Conservation (phyloP, 2,888 invertebrate species). For the Euspilapteryx auroguttella region DNA sequence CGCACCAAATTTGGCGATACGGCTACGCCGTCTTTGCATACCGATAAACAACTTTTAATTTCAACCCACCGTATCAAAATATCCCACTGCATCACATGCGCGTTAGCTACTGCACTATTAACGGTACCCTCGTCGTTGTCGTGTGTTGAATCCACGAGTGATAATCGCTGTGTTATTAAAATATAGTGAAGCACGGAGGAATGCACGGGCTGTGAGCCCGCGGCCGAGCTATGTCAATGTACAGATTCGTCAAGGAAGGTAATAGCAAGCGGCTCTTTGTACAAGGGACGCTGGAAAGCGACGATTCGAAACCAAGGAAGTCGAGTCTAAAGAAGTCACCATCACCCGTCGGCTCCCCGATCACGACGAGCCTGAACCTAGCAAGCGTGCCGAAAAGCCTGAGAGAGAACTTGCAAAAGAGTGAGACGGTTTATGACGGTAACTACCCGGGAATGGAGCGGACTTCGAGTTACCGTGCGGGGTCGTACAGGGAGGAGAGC, state of each 20-base stretch:
- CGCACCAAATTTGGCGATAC: conserved; percentile 25
- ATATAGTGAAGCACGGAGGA: conserved; percentile 23
- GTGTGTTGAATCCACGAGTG: conserved; percentile 35
- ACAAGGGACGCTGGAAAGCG: conserved; percentile 70
- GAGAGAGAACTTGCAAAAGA: conserved; percentile 53
- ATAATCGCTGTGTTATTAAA: conserved; percentile 14
- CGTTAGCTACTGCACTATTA: conserved; percentile 3
- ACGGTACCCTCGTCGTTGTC: too few relatives aligned
- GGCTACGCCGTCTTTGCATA: conserved; percentile 18
- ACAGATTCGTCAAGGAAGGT: conserved; percentile 76
- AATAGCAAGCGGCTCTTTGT: conserved; percentile 72
- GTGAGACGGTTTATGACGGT: conserved; percentile 50
- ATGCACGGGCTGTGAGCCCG: conserved; percentile 34
- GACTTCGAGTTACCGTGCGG: conserved; percentile 35
- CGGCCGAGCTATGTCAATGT: conserved; percentile 64
- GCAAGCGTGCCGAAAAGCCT: conserved; percentile 58
- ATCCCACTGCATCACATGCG: too few relatives aligned
- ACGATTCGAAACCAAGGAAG: conserved; percentile 54
- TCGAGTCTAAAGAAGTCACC: conserved; percentile 54
- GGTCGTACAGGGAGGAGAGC: conserved; percentile 40
- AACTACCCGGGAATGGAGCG: conserved; percentile 48
- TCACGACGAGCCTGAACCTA: conserved; percentile 63
- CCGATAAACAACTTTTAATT: conserved; percentile 17
- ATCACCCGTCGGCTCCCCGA: conserved; percentile 61
- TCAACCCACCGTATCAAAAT: conserved; percentile 14